These are phyloP conservation scores for Crotalus helleri DNA, from an alignment of 2,113 vertebrate genomes.

Conservation along the genomic window DNA sequence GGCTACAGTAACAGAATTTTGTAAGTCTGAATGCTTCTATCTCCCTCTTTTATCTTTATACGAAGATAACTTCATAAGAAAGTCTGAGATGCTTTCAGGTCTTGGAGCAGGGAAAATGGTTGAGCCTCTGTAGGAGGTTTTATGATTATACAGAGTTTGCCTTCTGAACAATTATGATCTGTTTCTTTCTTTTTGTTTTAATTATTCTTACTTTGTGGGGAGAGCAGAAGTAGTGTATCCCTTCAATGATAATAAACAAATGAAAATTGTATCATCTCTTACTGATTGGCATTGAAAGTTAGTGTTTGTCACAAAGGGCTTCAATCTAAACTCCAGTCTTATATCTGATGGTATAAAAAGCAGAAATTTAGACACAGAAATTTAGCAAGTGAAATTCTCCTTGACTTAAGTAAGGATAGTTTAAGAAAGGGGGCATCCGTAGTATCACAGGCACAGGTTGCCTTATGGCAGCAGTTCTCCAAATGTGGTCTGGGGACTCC, in stretches of 20 bases:
- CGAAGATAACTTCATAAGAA: no score
- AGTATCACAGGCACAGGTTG: neutral
- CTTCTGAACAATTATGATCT: neutral
- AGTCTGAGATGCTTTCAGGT: neutral
- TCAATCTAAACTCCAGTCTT: neutral
- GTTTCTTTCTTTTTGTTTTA: neutral
- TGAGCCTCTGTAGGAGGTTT: neutral
- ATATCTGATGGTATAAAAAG: neutral
- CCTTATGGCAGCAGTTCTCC: neutral
- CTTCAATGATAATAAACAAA: neutral
- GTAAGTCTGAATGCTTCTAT: neutral
- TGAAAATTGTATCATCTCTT: neutral
- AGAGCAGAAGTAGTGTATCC: neutral
- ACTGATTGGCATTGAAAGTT: neutral
- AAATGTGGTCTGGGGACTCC: neutral
- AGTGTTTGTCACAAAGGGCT: neutral
- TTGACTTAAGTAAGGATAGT: neutral
- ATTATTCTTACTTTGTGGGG: neutral
- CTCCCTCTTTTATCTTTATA: neutral
- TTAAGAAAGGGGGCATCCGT: neutral
- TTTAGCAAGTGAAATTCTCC: neutral
- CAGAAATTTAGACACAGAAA: neutral
- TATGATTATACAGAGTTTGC: neutral
- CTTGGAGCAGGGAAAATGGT: neutral
- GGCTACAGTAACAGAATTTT: neutral